Conservation (phyloP, 2,888 invertebrate genomes). For the Troilus luridus region DNA sequence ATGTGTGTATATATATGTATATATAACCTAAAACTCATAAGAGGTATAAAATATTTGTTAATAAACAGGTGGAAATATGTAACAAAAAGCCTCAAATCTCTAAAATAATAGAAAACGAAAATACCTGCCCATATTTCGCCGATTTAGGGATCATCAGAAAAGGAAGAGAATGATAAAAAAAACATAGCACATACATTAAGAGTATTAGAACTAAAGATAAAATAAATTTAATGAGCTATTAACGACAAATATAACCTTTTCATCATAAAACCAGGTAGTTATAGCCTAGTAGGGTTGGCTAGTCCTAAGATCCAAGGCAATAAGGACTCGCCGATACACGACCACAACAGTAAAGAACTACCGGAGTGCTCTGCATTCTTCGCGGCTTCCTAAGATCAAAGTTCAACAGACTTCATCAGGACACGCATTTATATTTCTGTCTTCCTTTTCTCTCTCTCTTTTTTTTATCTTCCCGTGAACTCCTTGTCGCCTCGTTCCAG, state of each 20-base stretch:
- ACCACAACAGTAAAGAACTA: conserved; percentile 18
- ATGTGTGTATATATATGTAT: too few species aligned
- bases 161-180: too few species aligned
- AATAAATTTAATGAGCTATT: neutral
- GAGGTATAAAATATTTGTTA: too few species aligned
- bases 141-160: too few species aligned
- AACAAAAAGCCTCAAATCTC: too few species aligned
- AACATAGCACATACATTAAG: neutral
- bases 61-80: too few species aligned
- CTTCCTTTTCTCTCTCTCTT: neutral
- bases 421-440: conserved; percentile 6
- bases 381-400: conserved; percentile 40
- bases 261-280: neutral
- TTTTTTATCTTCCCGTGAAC: conserved; percentile 5
- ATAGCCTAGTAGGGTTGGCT: neutral
- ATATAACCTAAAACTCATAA: too few species aligned
- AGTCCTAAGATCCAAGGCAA: conserved; percentile 5
- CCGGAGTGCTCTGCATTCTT: conserved; percentile 42
- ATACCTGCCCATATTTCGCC: too few species aligned
- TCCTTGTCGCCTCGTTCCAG: conserved; percentile 46
- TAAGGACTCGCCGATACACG: conserved; percentile 15
- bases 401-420: conserved; percentile 50
- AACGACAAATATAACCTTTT: neutral
- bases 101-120: too few species aligned
- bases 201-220: neutral